Percentiles rank a stretch among this genome's conserved stretches.
phyloP scores from a whole-genome alignment of 1,140 invertebrate species.

The Orussus abietinus region DNA sequence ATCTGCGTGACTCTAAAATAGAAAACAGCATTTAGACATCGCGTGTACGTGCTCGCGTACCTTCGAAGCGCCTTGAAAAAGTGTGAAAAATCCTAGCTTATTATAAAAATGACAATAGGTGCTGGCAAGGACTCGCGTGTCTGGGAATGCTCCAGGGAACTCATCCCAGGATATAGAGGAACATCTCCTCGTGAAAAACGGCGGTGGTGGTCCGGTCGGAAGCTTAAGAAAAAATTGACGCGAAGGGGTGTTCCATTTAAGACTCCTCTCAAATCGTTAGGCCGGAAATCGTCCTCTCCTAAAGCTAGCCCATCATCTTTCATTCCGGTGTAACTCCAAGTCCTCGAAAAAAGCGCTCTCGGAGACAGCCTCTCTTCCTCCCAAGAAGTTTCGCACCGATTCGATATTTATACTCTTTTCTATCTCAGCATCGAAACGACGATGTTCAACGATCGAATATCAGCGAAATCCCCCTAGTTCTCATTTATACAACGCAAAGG shows the following conservation, averaged over 20 bases:
- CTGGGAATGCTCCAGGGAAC: conserved; percentile 1
- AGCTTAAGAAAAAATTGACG: conserved; percentile 41
- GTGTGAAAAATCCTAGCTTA: conserved; percentile 17
- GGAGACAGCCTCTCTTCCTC: conserved; percentile 22
- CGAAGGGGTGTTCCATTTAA: conserved; percentile 26
- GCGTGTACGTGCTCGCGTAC: conserved; percentile 15
- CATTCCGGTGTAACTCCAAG: too few relatives aligned
- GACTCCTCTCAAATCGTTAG: conserved; percentile 20
- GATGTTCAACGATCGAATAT: too few relatives aligned
- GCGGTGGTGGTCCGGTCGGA: conserved; percentile 21
- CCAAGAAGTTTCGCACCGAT: conserved; percentile 18
- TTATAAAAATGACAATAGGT: conserved; percentile 17
- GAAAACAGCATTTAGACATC: too few relatives aligned
- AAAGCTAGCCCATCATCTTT: conserved; percentile 12
- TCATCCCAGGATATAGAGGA: neutral
- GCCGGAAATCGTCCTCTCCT: conserved; percentile 23
- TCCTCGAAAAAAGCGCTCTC: too few relatives aligned
- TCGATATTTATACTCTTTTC: too few relatives aligned
- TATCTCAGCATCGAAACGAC: too few relatives aligned
- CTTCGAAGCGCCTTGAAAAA: conserved; percentile 18
- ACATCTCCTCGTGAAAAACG: neutral
- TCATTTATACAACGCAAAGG: too few relatives aligned
- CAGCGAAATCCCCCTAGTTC: too few relatives aligned
- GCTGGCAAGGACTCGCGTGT: conserved; percentile 1
- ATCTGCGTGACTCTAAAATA: too few relatives aligned